These are phyloP conservation scores for Metridium senile DNA, from an alignment of 92 coral and sea anemone species.

Conservation along the genomic window DNA sequence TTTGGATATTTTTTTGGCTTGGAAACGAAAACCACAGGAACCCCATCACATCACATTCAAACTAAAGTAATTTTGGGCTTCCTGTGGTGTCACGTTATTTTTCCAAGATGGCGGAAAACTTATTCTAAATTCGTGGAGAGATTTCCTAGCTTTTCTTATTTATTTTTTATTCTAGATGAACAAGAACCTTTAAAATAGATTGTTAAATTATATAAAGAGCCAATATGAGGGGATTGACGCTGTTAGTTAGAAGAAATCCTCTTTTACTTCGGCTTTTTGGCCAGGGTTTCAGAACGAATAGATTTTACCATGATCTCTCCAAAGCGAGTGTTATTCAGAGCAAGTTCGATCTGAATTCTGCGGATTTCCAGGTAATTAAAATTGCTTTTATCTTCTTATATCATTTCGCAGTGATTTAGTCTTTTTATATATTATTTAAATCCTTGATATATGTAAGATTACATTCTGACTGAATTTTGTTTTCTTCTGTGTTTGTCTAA, in stretches of 20 bases:
- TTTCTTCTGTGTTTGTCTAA: no score
- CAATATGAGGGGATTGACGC: slow-evolving; percentile 29
- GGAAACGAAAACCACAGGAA: slow-evolving; percentile 33
- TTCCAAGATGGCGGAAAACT: slow-evolving; percentile 52
- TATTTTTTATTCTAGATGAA: not conserved
- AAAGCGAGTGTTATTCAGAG: slow-evolving; percentile 79
- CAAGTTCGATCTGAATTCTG: slow-evolving; percentile 56
- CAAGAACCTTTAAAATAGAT: not conserved
- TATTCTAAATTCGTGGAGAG: not conserved
- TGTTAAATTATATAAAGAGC: not conserved
- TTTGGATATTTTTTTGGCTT: slow-evolving; percentile 40
- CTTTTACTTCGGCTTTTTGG: slow-evolving; percentile 33
- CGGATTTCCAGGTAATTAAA: slow-evolving; percentile 73
- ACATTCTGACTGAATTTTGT: no score
- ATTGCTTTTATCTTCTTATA: not conserved
- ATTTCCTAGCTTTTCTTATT: not conserved
- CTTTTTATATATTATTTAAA: no score
- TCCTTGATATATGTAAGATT: no score
- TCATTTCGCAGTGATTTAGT: not conserved
- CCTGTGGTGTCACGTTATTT: slow-evolving; percentile 51
- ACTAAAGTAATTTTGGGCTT: slow-evolving; percentile 2
- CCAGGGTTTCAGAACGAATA: slow-evolving; percentile 19
- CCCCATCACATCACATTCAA: not conserved
- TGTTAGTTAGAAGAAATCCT: slow-evolving; percentile 12
- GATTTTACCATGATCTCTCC: slow-evolving; percentile 70